Evolutionary conservation across 64 coral and sea anemone species (phyloP).

Genomic region (Exaiptasia diaphana): DNA sequence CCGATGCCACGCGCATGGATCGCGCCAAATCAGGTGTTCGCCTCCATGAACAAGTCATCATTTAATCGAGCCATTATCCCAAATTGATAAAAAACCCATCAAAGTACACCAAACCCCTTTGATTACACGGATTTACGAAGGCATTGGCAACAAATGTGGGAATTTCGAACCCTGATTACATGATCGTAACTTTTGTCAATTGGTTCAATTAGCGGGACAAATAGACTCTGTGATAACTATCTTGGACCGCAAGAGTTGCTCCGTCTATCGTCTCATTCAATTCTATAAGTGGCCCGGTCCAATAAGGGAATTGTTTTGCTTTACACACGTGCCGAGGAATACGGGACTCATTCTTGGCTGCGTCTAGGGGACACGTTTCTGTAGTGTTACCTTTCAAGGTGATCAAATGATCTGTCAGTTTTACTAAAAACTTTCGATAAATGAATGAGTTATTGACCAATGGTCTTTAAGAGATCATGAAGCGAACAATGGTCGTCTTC

Average conservation of each 20-base stretch:
- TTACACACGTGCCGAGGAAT: neutral
- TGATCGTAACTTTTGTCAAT: neutral
- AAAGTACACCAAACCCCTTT: too few relatives aligned
- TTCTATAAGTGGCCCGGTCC: too few relatives aligned
- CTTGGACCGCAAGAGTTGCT: neutral
- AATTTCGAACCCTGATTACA: neutral
- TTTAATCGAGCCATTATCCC: too few relatives aligned
- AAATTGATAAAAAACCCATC: too few relatives aligned
- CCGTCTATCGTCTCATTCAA: too few relatives aligned
- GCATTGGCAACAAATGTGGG: too few relatives aligned
- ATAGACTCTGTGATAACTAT: neutral
- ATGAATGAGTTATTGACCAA: neutral
- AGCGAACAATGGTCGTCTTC: neutral
- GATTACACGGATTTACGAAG: too few relatives aligned
- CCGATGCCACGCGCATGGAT: too few relatives aligned
- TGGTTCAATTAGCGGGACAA: conserved; percentile 7
- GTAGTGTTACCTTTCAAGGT: neutral
- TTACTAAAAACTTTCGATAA: neutral
- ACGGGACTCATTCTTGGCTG: neutral
- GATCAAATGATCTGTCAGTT: conserved; percentile 3
- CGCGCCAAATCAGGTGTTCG: too few relatives aligned
- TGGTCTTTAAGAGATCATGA: neutral
- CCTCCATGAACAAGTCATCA: too few relatives aligned
- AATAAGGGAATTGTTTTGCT: too few relatives aligned
- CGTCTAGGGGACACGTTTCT: neutral